A percentile compares a stretch with the other conserved stretches of the same genome.
These are phyloP conservation scores for Willowsia nigromaculata DNA, from an alignment of 2,888 invertebrate genomes.

Conservation along the genomic window DNA sequence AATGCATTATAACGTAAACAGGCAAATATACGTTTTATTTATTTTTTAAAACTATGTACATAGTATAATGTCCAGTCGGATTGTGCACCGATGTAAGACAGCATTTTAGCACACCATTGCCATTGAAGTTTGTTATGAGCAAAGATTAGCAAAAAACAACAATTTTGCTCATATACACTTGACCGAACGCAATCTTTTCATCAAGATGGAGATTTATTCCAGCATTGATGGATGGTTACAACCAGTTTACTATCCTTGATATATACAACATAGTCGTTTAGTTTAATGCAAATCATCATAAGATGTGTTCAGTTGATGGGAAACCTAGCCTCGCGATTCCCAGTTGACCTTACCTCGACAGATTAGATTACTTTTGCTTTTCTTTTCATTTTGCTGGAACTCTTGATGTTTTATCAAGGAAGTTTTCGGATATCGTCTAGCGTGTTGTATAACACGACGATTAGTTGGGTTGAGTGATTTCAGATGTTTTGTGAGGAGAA, in stretches of 20 bases:
- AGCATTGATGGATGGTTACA: constrained; percentile 7
- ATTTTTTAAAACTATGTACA: too few species aligned
- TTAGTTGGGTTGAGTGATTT: background rate
- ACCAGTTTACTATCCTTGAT: constrained; percentile 36
- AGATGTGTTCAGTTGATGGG: background rate
- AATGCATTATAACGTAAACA: too few species aligned
- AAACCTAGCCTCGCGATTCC: background rate
- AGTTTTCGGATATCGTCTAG: too few species aligned
- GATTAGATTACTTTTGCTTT: constrained; percentile 12
- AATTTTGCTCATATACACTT: background rate
- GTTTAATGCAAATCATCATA: background rate
- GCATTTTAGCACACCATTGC: too few species aligned
- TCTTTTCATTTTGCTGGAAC: background rate
- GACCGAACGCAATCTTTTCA: constrained; percentile 37
- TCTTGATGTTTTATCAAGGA: background rate
- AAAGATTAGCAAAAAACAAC: too few species aligned
- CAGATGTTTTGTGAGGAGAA: too few species aligned
- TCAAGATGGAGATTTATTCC: background rate
- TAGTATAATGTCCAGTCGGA: too few species aligned
- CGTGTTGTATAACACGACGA: too few species aligned
- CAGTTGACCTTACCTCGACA: background rate
- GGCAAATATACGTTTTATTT: too few species aligned
- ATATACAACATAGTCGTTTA: background rate
- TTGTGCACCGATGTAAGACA: too few species aligned
- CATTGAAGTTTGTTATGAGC: background rate